Percentiles rank a stretch among this genome's conserved stretches.
phyloP scores from a whole-genome alignment of 2,113 vertebrate genomes.

The Amphilophus citrinellus region DNA sequence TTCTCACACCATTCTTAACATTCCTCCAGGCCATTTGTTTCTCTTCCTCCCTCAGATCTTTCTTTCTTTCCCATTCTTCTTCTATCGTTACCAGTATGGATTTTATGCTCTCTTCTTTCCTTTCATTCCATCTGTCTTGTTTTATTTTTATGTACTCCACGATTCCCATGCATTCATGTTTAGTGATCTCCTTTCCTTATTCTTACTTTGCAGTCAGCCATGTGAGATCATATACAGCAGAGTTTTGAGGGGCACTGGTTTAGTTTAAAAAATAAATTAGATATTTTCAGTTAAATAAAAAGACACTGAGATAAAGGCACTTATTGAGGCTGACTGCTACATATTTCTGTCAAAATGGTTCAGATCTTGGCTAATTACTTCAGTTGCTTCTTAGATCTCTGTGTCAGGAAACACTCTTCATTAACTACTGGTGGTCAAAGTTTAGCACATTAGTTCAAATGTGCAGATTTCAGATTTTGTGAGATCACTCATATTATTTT shows the following conservation, averaged over 20 bases:
- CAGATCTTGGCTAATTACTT: neutral
- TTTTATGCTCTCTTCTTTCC: neutral
- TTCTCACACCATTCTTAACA: slow-evolving; percentile 16
- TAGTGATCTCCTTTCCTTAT: slow-evolving; percentile 33
- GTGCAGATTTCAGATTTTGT: neutral
- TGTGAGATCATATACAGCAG: slow-evolving; percentile 32
- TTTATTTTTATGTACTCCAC: neutral
- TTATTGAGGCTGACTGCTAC: neutral
- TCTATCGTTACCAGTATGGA: neutral
- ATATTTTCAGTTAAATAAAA: slow-evolving; percentile 12
- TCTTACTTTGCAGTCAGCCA: neutral
- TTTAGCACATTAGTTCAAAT: neutral
- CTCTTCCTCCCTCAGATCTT: slow-evolving; percentile 17
- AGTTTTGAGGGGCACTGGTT: neutral
- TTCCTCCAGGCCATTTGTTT: slow-evolving; percentile 26
- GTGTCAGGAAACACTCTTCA: neutral
- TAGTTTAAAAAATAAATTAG: neutral
- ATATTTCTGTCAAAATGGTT: slow-evolving; percentile 20
- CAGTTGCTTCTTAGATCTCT: neutral
- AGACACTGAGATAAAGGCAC: neutral
- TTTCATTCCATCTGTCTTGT: neutral
- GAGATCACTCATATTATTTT: neutral
- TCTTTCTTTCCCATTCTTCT: neutral
- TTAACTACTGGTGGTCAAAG: neutral
- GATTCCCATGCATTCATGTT: slow-evolving; percentile 22